Base-by-base conservation (phyloP, 2,888 invertebrate genomes). In the Zygaena filipendulae region DNA sequence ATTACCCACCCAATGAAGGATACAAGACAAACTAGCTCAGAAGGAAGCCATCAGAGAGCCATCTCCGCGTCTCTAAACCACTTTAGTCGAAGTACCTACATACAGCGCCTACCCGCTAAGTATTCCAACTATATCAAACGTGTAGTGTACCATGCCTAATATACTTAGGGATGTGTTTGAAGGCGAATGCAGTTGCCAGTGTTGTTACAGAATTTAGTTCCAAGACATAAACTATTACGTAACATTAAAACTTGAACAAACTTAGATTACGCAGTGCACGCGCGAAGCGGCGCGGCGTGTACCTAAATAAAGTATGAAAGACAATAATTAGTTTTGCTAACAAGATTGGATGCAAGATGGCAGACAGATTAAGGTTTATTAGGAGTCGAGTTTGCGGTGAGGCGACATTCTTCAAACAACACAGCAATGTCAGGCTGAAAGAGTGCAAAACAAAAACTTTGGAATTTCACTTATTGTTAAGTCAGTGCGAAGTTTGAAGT, bases 321-420 rank as follows among this genome's bases (percentile, higher is more conserved):
- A 59, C 59, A 63, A 67, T 72, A n/a, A n/a, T 70, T 63, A 54
- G 58, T 58, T n/a, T 53, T 52, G 56, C 59, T 68, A 71, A 70
- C 66, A 54, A 68, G 70, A 64, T 69, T 63, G 60, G 56, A 57
- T 59, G 58, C 62, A 60, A 63, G 56, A 53, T 59, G 59, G 56
- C 53, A 48, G 51, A 57, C 60, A 67, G 63, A 71, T 71, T 69
- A 67, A 62, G 55, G 58, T 60, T 56, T 53, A 64, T 61, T 62
- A 66, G 56, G 48, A 49, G 53, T 40, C 36, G 45, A 52, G 52
- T 43, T 33, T 32, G 39, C 43, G 47, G 48, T 51, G 53, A 47
- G 54, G 58, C 58, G 60, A 57, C 66, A 59, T 53, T 56, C 57
- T 52, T 47, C 55, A 45, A 47, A 42, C 42, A 43, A 53, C n/a